These are phyloP conservation scores for Sardinella longiceps DNA, from an alignment of 2,797 vertebrate species.

Conservation along the genomic window DNA sequence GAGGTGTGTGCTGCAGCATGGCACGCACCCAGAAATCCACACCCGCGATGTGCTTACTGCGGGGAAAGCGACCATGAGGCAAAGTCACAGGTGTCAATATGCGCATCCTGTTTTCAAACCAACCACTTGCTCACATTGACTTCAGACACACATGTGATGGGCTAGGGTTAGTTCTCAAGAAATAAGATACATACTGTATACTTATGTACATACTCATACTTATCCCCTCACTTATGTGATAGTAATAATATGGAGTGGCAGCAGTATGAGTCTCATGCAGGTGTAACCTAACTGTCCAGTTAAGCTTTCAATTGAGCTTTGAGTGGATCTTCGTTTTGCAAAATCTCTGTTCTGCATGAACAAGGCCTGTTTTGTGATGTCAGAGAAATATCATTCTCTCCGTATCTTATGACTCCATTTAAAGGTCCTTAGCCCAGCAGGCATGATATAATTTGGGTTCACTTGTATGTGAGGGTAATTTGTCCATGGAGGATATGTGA, in stretches of 20 bases:
- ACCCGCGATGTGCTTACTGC: slow-evolving; percentile 74
- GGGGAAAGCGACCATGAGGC: slow-evolving; percentile 60
- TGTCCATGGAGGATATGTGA: slow-evolving; percentile 45
- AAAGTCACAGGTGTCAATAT: slow-evolving; percentile 57
- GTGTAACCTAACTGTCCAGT: neutral
- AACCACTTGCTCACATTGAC: slow-evolving; percentile 30
- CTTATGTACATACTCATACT: too few relatives aligned
- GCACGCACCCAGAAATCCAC: slow-evolving; percentile 81
- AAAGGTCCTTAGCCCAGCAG: neutral
- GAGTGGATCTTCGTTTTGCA: neutral
- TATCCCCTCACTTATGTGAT: neutral
- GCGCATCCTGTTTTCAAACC: slow-evolving; percentile 47
- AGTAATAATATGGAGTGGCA: neutral
- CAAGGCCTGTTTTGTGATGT: neutral
- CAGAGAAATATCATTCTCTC: neutral
- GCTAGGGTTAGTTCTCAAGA: neutral
- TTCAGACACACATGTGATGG: neutral
- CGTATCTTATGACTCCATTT: neutral
- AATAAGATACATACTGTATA: too few relatives aligned
- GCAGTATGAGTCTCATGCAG: neutral
- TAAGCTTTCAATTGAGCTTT: neutral
- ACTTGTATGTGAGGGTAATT: slow-evolving; percentile 33
- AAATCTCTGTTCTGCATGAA: neutral
- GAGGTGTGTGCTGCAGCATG: slow-evolving; percentile 69
- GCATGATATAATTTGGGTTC: neutral